Base-by-base conservation (phyloP, 2,113 vertebrate species). In the Damaliscus lunatus region DNA sequence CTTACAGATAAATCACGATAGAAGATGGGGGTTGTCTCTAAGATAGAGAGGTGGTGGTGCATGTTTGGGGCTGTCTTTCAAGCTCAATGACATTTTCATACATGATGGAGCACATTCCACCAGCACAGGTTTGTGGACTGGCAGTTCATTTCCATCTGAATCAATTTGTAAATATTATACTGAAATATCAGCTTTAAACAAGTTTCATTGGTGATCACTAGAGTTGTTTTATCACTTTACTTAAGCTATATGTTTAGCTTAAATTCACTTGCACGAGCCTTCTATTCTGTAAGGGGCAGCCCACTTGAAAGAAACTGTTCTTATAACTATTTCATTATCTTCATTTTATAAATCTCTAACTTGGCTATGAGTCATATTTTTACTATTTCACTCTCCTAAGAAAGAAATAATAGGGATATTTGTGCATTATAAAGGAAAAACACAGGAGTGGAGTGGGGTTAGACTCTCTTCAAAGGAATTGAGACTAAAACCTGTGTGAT, bases 401-500 rank as follows among this genome's bases (percentile, higher is more conserved):
- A 96, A 97, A 92, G 6, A 91, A 59, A 64, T 88, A 98, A 97
- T 84, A 96, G 80, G 50, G 85, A 89, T 90, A 91, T 96, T 80
- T 36, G 33, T 36, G 25, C 53, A 94, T 33, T 53, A 31, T 78
- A 82, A 94, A 93, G 62, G 88, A 31, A 85, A 88, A 88, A 25
- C 40, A 15, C 23, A 1, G 6, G 23, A 27, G 71, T 77, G 36
- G 0, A 31, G 57, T n/a, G 13, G 14, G 46, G 46, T 74, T 29
- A 96, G 97, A 88, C 40, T 19, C 78, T 83, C 12, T 86, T 62
- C 84, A 97, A 98, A 86, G n/a, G 85, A 98, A 97, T 97, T 97
- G 81, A 98, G 98, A 98, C 96, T 97, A 96, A 98, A 98, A 97
- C 83, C 71, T 78, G 46, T 59, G 95, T 87, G 97, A 96, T 97